Evolutionary conservation across 1,140 invertebrate genomes (phyloP).

Genomic region (Drosophila eugracilis): DNA sequence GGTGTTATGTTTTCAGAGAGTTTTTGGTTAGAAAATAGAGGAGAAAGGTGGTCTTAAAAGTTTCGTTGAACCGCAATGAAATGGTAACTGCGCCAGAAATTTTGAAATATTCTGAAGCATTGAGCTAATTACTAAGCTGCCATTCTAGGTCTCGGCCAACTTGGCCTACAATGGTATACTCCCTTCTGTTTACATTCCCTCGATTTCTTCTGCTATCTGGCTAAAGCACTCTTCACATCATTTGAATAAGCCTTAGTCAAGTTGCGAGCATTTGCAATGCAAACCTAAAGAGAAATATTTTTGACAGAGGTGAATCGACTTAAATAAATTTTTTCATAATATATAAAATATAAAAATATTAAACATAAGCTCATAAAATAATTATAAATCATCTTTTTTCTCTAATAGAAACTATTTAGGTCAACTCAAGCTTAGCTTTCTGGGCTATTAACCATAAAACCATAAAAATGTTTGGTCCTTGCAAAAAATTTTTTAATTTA

Average conservation of each 20-base stretch:
- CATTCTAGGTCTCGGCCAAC: no score
- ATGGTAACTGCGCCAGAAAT: conserved; percentile 26
- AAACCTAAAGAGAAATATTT: conserved; percentile 18
- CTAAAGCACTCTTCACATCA: conserved; percentile 50
- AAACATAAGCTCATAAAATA: background rate
- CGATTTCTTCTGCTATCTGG: conserved; percentile 29
- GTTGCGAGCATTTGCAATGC: conserved; percentile 56
- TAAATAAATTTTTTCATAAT: background rate
- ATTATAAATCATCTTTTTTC: no score
- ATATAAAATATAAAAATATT: background rate
- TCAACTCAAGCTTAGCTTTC: no score
- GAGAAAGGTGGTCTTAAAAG: conserved; percentile 4
- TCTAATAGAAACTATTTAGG: no score
- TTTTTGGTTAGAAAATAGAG: background rate
- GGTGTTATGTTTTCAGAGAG: conserved; percentile 1
- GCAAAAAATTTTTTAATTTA: no score
- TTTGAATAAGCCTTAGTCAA: conserved; percentile 55
- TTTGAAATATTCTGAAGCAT: conserved; percentile 17
- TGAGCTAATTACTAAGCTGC: conserved; percentile 27
- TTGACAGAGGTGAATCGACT: background rate
- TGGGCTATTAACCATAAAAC: no score
- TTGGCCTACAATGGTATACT: background rate
- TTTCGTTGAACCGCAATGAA: conserved; percentile 24
- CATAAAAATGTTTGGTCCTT: no score
- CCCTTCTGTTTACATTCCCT: background rate